Evolutionary conservation across 2,888 invertebrate genomes (phyloP).

Genomic region (Agonopterix heracliana): DNA sequence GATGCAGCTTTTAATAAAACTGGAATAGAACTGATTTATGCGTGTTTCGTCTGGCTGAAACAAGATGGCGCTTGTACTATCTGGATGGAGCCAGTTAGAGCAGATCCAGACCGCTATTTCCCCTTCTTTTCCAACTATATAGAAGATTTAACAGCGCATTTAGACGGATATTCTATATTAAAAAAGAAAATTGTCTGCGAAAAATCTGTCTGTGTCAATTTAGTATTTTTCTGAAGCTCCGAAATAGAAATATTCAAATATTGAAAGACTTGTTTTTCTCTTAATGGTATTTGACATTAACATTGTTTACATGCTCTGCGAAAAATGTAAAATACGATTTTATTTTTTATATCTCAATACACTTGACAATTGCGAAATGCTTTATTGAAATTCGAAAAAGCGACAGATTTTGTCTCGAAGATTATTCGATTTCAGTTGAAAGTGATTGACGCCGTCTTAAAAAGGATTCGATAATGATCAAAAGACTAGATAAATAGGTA

Average conservation of each 20-base stretch:
- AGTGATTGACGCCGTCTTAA: no score
- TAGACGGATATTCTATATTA: slow-evolving; percentile 36
- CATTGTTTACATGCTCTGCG: no score
- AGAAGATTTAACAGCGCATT: slow-evolving; percentile 32
- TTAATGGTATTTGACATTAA: no score
- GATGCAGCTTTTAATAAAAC: slow-evolving; percentile 52
- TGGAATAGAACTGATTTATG: slow-evolving; percentile 52
- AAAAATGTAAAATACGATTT: no score
- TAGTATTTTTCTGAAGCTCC: no score
- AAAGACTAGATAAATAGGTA: neutral
- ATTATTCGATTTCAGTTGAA: no score
- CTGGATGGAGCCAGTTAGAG: slow-evolving; percentile 46
- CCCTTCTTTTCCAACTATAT: slow-evolving; percentile 40
- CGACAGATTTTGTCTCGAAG: no score
- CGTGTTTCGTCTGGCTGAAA: slow-evolving; percentile 52
- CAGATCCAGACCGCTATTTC: slow-evolving; percentile 44
- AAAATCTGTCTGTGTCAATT: neutral
- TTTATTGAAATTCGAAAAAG: no score
- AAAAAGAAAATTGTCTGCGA: slow-evolving; percentile 16
- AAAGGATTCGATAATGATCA: neutral
- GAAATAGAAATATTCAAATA: no score
- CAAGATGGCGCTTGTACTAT: slow-evolving; percentile 58
- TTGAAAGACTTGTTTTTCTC: no score
- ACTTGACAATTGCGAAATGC: no score
- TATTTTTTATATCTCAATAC: no score